Base-by-base conservation (phyloP, 2,797 vertebrate species). In the Lycodopsis pacificus region DNA sequence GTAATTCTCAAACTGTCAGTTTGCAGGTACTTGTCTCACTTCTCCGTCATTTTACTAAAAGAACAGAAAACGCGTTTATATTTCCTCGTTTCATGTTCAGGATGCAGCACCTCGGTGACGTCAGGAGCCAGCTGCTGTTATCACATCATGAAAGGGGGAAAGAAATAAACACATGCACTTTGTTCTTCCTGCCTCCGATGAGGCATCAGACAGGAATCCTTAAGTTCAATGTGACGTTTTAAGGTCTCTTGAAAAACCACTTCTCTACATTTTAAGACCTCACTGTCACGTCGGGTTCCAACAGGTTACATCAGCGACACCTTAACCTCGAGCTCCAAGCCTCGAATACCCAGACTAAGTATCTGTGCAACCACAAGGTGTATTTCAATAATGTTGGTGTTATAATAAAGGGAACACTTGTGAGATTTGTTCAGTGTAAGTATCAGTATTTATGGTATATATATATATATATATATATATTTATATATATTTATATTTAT, bases 191-290 rank as follows among this genome's bases (percentile, higher is more conserved):
- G 4, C 20, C n/a, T 51, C 0, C 22, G 0, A 22, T 22, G 0
- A 51, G n/a, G 49, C 19, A 17, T 22, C 49, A 51, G 12, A 51
- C n/a, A 51, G 49, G 49, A 51, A 51, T 22, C 11, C 10, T 22
- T 0, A 49, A 51, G 49, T 22, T 25, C 25, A 25, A 22, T 49
- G 20, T 0, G 20, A 51, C 10, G 19, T 0, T 49, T 53, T 0
- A 0, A 25, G 49, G 25, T 17, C 46, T 49, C 20, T 13, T 9
- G 22, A 4, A 0, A 49, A 10, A 32, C 5, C 30, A 5, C n/a
- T 10, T 53, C n/a, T 12, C 2, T 25, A 53, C 49, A 9, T n/a
- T 9, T 48, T 20, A 48, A 48, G 46, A 48, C 46, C 17, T 48
- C 46, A 14, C 4, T 30, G 17, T 7, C 17, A 22, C 49, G 22